phyloP scores from a whole-genome alignment of 2,113 vertebrate species.

The Pterocles gutturalis region DNA sequence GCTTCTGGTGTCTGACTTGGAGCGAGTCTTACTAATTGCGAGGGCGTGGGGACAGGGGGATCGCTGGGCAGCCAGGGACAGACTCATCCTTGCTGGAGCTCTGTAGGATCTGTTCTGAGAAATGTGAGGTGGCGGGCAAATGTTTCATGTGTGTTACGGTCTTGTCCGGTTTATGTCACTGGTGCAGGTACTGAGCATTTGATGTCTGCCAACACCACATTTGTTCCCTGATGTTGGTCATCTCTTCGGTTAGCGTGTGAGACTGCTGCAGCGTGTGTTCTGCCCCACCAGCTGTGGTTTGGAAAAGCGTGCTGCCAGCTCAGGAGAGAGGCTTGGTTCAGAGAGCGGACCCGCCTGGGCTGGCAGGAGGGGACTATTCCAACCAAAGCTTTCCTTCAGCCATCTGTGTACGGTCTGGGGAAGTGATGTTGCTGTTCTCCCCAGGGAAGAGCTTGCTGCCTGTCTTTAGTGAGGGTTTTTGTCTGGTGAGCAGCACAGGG shows the following conservation, averaged over 20 bases:
- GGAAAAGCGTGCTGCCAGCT: background rate
- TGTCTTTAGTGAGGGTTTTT: background rate
- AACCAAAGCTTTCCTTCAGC: background rate
- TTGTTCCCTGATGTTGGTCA: background rate
- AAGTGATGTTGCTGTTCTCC: background rate
- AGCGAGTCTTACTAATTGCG: background rate
- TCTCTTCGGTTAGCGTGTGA: fast-evolving
- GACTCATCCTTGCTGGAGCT: background rate
- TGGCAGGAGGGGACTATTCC: background rate
- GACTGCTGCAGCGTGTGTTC: background rate
- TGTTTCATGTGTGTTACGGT: fast-evolving
- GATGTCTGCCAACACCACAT: fast-evolving
- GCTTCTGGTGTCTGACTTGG: background rate
- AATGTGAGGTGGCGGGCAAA: background rate
- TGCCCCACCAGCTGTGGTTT: fast-evolving
- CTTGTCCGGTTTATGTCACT: background rate
- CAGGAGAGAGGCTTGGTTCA: background rate
- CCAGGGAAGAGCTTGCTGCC: background rate
- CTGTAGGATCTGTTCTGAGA: background rate
- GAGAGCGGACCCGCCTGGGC: background rate
- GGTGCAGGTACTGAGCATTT: fast-evolving
- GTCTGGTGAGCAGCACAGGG: background rate
- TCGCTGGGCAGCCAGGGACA: background rate
- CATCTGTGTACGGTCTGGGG: fast-evolving
- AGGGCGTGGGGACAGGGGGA: background rate